phyloP scores from a whole-genome alignment of 2,888 invertebrate species.

The Mylabris sibirica region DNA sequence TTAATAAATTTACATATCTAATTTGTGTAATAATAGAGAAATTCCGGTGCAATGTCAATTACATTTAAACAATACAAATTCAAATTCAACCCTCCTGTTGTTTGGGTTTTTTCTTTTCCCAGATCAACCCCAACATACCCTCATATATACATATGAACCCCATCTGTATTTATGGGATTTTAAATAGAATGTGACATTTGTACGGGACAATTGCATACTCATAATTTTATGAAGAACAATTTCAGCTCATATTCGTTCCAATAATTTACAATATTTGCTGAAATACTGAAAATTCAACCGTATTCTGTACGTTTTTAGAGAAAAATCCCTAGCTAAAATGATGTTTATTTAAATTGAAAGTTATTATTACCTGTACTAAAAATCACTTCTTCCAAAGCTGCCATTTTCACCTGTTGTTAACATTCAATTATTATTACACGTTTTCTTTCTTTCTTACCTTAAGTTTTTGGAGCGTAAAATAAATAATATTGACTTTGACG shows the following conservation, averaged over 20 bases:
- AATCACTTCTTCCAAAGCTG: too few species aligned
- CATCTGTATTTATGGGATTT: not conserved
- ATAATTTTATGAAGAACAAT: not conserved
- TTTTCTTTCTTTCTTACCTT: too few species aligned
- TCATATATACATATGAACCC: not conserved
- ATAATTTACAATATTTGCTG: not conserved
- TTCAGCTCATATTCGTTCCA: not conserved
- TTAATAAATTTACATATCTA: not conserved
- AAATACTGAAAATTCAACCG: too few species aligned
- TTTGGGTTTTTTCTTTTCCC: not conserved
- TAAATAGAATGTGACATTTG: slow-evolving; percentile 1
- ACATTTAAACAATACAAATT: not conserved
- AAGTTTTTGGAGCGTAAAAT: too few species aligned
- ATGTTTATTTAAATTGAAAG: too few species aligned
- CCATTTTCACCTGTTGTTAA: too few species aligned
- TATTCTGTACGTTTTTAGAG: too few species aligned
- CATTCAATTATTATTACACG: too few species aligned
- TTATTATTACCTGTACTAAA: too few species aligned
- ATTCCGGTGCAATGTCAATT: not conserved
- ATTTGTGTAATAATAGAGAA: not conserved
- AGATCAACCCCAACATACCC: not conserved
- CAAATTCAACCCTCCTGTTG: not conserved
- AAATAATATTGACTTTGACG: too few species aligned
- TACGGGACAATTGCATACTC: not conserved
- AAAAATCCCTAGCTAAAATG: too few species aligned